Conservation (phyloP, 2,797 vertebrate genomes). For the Gallinago nigripennis region DNA sequence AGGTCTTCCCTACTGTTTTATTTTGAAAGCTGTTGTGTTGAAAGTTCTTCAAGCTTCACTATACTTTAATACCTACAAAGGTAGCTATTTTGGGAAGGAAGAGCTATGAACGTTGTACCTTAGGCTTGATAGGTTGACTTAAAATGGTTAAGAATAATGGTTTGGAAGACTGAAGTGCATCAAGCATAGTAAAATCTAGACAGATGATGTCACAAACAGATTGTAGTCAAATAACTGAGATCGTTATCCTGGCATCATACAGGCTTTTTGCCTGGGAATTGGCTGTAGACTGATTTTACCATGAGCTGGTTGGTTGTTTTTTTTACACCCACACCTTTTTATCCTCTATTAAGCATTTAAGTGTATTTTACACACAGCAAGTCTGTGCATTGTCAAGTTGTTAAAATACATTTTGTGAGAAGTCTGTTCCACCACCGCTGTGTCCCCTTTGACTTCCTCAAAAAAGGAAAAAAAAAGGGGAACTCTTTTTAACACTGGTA, state of each 20-base stretch:
- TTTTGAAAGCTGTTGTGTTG: background rate
- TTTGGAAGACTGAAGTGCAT: background rate
- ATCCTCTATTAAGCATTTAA: background rate
- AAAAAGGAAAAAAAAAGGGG: background rate
- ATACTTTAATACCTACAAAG: accelerated
- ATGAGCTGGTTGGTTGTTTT: background rate
- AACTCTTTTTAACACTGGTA: background rate
- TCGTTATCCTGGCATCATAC: background rate
- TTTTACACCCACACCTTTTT: background rate
- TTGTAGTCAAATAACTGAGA: background rate
- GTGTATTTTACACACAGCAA: background rate
- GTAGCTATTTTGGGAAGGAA: background rate
- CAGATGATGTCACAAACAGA: background rate
- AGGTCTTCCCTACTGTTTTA: background rate
- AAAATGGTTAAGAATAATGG: background rate
- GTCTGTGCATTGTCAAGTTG: background rate
- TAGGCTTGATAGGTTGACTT: background rate
- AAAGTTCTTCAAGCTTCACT: background rate
- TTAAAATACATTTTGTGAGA: background rate
- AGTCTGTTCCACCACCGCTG: background rate
- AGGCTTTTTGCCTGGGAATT: background rate
- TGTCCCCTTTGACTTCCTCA: accelerated
- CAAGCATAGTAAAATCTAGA: background rate
- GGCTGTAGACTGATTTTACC: background rate
- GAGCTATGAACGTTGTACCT: background rate